phyloP scores from a whole-genome alignment of 1,140 invertebrate species.

The Pemphigus obesinymphae region DNA sequence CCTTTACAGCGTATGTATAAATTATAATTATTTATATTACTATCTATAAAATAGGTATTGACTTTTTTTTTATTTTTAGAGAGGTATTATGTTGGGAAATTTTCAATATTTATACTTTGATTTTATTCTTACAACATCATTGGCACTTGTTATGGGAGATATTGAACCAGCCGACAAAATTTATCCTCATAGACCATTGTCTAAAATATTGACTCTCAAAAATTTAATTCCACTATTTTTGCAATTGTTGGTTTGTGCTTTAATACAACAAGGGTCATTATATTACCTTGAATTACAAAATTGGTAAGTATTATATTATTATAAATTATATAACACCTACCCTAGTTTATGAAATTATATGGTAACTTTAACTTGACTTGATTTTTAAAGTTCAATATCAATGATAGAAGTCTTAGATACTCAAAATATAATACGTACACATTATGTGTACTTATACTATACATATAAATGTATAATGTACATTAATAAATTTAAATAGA shows the following conservation, averaged over 20 bases:
- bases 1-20: constrained; percentile 67
- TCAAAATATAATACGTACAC: too few relatives aligned
- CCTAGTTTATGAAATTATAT: too few relatives aligned
- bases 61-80: constrained; percentile 39
- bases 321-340: too few relatives aligned
- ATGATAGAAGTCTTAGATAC: too few relatives aligned
- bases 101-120: constrained; percentile 81
- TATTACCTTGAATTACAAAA: constrained; percentile 53
- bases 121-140: constrained; percentile 70
- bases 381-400: too few relatives aligned
- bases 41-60: neutral
- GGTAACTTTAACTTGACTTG: too few relatives aligned
- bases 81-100: constrained; percentile 60
- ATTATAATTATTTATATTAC: neutral
- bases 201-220: constrained; percentile 49
- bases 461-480: too few relatives aligned
- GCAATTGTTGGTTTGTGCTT: constrained; percentile 55
- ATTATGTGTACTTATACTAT: too few relatives aligned
- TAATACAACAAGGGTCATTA: constrained; percentile 53
- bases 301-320: constrained; percentile 53
- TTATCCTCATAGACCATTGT: constrained; percentile 48
- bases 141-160: constrained; percentile 71
- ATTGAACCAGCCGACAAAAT: constrained; percentile 51
- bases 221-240: constrained; percentile 59
- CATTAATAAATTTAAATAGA: too few relatives aligned